Percentiles rank a stretch among this genome's conserved stretches.
These are phyloP conservation scores for Notoglanidium macrostoma DNA, from an alignment of 2,797 vertebrate species.

Conservation along the genomic window DNA sequence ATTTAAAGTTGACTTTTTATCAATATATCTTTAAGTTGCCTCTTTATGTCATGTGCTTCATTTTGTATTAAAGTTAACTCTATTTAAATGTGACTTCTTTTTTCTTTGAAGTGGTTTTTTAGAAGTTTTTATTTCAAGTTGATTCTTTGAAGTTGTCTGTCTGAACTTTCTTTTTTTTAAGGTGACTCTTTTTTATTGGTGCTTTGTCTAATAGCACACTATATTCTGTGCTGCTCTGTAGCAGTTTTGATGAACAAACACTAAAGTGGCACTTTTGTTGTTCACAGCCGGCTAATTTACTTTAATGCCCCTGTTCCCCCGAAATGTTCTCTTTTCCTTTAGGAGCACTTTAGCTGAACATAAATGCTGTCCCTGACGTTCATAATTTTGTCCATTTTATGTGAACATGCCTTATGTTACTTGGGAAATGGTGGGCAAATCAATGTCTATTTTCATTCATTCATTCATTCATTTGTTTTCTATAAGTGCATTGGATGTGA, in stretches of 20 bases:
- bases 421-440: neutral
- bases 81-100: too few species aligned
- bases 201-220: neutral
- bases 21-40: too few species aligned
- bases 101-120: neutral
- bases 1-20: neutral
- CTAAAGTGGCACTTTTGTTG: neutral
- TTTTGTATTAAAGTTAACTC: too few species aligned
- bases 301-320: neutral
- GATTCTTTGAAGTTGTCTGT: neutral
- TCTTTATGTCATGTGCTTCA: neutral
- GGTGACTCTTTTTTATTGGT: neutral
- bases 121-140: neutral
- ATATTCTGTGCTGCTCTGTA: neutral
- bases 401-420: neutral
- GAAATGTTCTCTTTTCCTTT: constrained; percentile 1
- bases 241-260: neutral
- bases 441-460: neutral
- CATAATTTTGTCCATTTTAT: too few species aligned
- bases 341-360: neutral
- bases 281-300: constrained; percentile 24
- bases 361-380: neutral
- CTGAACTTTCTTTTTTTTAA: neutral
- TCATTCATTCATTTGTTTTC: neutral
- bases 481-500: neutral